These are phyloP conservation scores for Carabus problematicus DNA, from an alignment of 2,888 invertebrate species.

Conservation along the genomic window DNA sequence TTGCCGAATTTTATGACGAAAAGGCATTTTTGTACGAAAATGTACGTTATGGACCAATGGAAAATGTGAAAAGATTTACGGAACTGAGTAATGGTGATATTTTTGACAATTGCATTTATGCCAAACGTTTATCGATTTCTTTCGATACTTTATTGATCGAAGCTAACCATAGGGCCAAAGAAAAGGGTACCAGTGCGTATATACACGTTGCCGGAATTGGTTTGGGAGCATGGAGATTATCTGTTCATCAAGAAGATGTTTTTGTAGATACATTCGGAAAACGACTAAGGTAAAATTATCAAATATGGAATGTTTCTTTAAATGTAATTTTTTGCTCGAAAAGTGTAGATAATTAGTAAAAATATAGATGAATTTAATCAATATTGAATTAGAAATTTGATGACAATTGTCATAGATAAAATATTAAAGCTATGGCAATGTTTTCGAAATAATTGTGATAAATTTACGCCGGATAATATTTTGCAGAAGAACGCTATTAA, in stretches of 20 bases:
- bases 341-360: too few relatives aligned
- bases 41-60: background rate
- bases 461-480: too few relatives aligned
- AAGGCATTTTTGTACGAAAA: slow-evolving; percentile 16
- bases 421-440: too few relatives aligned
- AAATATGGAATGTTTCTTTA: background rate
- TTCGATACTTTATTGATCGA: slow-evolving; percentile 58
- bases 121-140: slow-evolving; percentile 55
- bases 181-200: slow-evolving; percentile 57
- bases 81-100: slow-evolving; percentile 45
- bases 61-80: slow-evolving; percentile 4
- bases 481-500: too few relatives aligned
- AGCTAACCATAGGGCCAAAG: slow-evolving; percentile 57
- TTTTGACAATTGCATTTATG: slow-evolving; percentile 57
- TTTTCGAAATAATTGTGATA: too few relatives aligned
- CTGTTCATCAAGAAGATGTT: slow-evolving; percentile 48
- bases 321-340: background rate
- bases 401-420: too few relatives aligned
- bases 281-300: slow-evolving; percentile 45
- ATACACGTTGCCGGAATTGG: slow-evolving; percentile 56
- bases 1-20: background rate
- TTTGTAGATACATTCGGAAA: slow-evolving; percentile 50
- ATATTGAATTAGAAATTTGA: too few relatives aligned
- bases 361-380: too few relatives aligned
- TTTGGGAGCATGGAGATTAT: slow-evolving; percentile 50